phyloP scores from a whole-genome alignment of 2,113 vertebrate genomes.

The Gnathonemus longibarbis region DNA sequence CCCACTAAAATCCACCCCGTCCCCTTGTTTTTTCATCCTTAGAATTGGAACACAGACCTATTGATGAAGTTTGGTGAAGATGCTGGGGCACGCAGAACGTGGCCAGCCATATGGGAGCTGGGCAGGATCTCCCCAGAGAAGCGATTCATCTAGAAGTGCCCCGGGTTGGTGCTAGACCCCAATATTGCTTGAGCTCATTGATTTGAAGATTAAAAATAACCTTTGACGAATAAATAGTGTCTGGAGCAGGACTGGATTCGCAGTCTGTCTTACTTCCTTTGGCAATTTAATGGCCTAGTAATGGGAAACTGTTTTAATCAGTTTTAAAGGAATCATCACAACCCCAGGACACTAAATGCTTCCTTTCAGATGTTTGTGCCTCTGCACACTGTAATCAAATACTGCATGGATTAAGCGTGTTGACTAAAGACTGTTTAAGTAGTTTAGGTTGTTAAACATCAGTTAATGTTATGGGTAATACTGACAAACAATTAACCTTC shows the following conservation, averaged over 20 bases:
- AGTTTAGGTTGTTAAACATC: not conserved
- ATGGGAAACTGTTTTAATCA: not conserved
- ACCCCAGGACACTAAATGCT: not conserved
- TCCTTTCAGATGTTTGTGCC: not conserved
- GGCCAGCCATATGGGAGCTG: not conserved
- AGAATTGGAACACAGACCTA: conserved; percentile 38
- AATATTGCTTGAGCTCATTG: not conserved
- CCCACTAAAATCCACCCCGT: conserved; percentile 40
- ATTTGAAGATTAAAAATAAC: conserved; percentile 20
- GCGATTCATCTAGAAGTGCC: conserved; percentile 6
- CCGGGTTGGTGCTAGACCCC: conserved; percentile 12
- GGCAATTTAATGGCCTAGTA: conserved; percentile 19
- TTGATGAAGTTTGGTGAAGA: conserved; percentile 26
- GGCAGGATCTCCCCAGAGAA: conserved; percentile 12
- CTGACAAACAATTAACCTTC: not conserved
- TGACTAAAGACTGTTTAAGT: not conserved
- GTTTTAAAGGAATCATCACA: conserved; percentile 15
- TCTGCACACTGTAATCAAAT: not conserved
- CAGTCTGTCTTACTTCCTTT: conserved; percentile 15
- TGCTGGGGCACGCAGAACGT: conserved; percentile 14
- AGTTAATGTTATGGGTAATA: not conserved
- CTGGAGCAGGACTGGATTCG: not conserved
- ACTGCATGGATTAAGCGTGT: not conserved
- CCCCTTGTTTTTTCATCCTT: conserved; percentile 27
- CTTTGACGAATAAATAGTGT: conserved; percentile 18